Conservation (phyloP, 2,797 vertebrate species). For the Anguilla obscura region DNA sequence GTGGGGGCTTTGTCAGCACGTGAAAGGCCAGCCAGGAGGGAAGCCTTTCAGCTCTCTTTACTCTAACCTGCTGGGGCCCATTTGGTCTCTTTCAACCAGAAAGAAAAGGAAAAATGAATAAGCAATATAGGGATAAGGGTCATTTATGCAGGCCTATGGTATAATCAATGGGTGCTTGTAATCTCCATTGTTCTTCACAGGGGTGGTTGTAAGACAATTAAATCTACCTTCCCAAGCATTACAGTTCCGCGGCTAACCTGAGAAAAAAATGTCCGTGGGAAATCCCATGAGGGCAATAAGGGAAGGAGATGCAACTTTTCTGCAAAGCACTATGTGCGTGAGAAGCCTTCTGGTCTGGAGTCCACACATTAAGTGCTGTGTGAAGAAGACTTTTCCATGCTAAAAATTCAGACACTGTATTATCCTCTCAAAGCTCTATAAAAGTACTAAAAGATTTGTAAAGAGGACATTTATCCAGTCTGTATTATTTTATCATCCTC, state of each 20-base stretch:
- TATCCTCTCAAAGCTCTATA: not conserved
- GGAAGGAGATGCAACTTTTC: conserved; percentile 54
- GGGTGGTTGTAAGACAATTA: conserved; percentile 80
- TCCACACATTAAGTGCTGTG: not conserved
- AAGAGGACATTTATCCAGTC: not conserved
- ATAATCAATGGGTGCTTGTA: conserved; percentile 79
- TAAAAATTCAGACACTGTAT: not conserved
- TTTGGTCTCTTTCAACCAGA: conserved; percentile 82
- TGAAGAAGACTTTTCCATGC: not conserved
- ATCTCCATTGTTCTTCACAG: conserved; percentile 76
- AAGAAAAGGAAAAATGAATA: conserved; percentile 76
- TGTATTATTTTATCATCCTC: not conserved
- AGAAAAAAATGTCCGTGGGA: conserved; percentile 62
- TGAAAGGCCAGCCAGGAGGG: conserved; percentile 60
- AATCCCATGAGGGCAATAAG: conserved; percentile 65
- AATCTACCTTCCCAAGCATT: conserved; percentile 73
- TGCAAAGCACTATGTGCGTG: not conserved
- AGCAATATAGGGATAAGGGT: conserved; percentile 72
- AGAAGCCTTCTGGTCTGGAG: not conserved
- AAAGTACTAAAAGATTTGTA: not conserved
- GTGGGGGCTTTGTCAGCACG: conserved; percentile 70
- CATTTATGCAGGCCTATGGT: conserved; percentile 71
- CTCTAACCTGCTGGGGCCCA: conserved; percentile 80
- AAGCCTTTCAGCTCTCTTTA: conserved; percentile 78
- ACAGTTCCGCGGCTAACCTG: conserved; percentile 74